A percentile compares a stretch with the other conserved stretches of the same genome.
Conservation (phyloP, 2,888 invertebrate genomes). For the Proisotoma minuta region DNA sequence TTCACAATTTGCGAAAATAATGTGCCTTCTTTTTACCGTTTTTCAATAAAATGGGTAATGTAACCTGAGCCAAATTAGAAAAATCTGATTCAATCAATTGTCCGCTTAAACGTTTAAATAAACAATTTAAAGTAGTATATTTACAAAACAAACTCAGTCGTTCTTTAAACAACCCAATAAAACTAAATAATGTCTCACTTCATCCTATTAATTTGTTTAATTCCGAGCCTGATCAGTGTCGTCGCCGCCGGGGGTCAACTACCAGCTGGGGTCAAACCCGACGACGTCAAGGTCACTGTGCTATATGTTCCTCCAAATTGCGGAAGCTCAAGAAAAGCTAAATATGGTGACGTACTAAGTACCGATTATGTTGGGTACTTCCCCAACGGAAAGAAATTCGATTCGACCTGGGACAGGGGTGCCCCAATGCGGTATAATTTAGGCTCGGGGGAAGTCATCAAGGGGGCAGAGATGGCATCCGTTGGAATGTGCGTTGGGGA, state of each 20-base stretch:
- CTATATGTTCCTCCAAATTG: neutral
- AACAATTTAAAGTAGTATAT: too few species aligned
- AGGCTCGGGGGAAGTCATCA: neutral
- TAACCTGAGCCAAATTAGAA: too few species aligned
- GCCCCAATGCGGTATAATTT: neutral
- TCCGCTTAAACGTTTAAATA: too few species aligned
- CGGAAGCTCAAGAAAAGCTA: neutral
- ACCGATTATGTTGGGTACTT: neutral
- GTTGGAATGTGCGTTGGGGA: neutral
- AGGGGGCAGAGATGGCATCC: neutral
- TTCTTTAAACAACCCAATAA: too few species aligned
- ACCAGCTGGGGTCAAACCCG: neutral
- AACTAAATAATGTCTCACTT: neutral
- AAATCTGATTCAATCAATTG: too few species aligned
- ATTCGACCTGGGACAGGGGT: neutral
- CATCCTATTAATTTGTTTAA: neutral
- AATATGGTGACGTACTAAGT: neutral
- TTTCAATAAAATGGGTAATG: too few species aligned
- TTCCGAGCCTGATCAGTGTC: neutral
- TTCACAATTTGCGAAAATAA: too few species aligned
- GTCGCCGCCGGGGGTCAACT: neutral
- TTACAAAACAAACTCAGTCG: too few species aligned
- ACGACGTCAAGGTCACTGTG: neutral
- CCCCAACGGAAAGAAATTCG: neutral
- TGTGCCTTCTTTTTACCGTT: too few species aligned